These are phyloP conservation scores for Lates calcarifer DNA, from an alignment of 2,113 vertebrate genomes.

Conservation along the genomic window DNA sequence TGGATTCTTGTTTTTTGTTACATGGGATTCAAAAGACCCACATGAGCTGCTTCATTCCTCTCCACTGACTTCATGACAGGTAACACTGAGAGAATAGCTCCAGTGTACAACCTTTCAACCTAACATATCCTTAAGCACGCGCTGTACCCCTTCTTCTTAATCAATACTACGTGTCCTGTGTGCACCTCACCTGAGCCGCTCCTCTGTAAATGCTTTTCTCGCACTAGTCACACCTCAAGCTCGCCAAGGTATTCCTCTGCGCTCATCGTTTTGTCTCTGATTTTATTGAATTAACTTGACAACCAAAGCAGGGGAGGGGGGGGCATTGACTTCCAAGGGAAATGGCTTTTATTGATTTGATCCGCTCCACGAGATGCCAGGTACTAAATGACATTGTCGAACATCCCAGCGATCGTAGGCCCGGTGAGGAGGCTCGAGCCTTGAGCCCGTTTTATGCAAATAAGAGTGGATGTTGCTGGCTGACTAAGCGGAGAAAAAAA, in stretches of 20 bases:
- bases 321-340: constrained; percentile 55
- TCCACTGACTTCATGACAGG: constrained; percentile 67
- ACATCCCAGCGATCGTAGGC: constrained; percentile 2
- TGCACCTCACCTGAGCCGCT: constrained; percentile 1
- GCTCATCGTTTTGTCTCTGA: constrained; percentile 13
- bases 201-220: not conserved
- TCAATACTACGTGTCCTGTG: constrained; percentile 43
- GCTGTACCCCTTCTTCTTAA: constrained; percentile 9
- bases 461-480: constrained; percentile 58
- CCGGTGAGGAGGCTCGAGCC: constrained; percentile 1
- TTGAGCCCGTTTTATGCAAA: constrained; percentile 65
- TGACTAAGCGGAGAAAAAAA: constrained; percentile 61
- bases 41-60: constrained; percentile 65
- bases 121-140: constrained; percentile 18
- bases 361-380: constrained; percentile 56
- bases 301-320: constrained; percentile 14
- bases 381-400: constrained; percentile 54
- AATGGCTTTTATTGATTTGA: constrained; percentile 67
- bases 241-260: constrained; percentile 12
- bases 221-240: constrained; percentile 14
- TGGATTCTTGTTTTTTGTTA: constrained; percentile 53
- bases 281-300: constrained; percentile 67
- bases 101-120: constrained; percentile 16
- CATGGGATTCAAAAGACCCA: constrained; percentile 52
- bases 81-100: constrained; percentile 52